Evolutionary conservation across 1,140 invertebrate genomes (phyloP).

Genomic region (Brachionus manjavacas): DNA sequence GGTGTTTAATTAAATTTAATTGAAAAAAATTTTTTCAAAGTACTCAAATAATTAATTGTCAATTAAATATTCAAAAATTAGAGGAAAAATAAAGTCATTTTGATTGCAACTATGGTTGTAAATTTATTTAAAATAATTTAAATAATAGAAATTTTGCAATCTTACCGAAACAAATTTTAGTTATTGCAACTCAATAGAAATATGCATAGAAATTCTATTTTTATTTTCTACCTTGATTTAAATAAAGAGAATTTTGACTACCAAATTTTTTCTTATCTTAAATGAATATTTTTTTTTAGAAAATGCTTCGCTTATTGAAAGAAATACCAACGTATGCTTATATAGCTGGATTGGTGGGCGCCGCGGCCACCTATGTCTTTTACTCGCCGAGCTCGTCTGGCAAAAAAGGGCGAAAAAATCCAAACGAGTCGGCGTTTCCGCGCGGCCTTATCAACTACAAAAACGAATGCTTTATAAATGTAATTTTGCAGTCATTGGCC

Average conservation of each 20-base stretch:
- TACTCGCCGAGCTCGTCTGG: background rate
- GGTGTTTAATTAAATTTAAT: background rate
- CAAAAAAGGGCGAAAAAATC: background rate
- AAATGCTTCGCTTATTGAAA: constrained; percentile 24
- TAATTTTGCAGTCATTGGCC: constrained; percentile 35
- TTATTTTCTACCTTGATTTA: background rate
- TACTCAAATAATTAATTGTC: background rate
- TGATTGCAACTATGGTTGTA: background rate
- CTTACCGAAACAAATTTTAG: background rate
- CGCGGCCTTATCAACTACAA: constrained; percentile 37
- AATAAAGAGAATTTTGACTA: background rate
- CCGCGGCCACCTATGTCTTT: constrained; percentile 26
- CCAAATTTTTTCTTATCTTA: background rate
- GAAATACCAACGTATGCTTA: constrained; percentile 39
- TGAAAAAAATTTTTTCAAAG: background rate
- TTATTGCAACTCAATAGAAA: background rate
- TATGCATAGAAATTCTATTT: background rate
- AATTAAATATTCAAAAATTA: background rate
- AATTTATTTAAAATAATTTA: background rate
- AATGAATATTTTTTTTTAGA: no score
- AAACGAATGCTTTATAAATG: constrained; percentile 42
- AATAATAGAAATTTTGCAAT: background rate
- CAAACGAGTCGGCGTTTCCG: background rate
- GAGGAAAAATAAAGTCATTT: background rate
- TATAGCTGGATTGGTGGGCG: background rate